phyloP scores from a whole-genome alignment of 2,797 vertebrate species.

The Tarsius wallacei region DNA sequence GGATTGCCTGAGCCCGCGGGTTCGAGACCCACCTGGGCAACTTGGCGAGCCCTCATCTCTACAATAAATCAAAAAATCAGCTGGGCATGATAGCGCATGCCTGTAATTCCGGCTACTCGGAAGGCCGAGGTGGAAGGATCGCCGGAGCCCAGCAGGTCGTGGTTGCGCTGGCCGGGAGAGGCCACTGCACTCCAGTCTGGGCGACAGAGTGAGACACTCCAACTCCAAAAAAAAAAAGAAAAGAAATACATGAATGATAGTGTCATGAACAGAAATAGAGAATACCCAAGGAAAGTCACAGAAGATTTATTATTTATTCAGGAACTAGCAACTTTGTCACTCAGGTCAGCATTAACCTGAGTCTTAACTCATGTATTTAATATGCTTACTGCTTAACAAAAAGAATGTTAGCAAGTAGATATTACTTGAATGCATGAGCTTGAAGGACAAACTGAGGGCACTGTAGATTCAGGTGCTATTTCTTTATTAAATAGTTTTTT shows the following conservation, averaged over 20 bases:
- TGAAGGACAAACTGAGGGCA: not conserved
- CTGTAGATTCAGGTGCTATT: not conserved
- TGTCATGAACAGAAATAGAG: not conserved
- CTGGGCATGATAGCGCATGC: no score
- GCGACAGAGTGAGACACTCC: no score
- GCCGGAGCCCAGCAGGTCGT: no score
- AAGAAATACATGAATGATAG: not conserved
- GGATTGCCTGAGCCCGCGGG: no score
- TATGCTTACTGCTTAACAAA: not conserved
- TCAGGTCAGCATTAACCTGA: not conserved
- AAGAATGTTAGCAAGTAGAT: not conserved
- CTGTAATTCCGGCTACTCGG: no score
- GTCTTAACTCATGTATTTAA: not conserved
- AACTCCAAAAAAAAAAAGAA: no score
- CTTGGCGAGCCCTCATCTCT: no score
- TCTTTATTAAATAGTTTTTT: slow-evolving; percentile 39
- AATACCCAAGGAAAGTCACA: not conserved
- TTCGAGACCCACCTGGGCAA: no score
- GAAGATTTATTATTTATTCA: not conserved
- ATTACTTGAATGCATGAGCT: not conserved
- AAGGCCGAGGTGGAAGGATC: no score
- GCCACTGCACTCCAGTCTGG: no score
- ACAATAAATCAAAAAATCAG: no score
- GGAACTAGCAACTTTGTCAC: not conserved
- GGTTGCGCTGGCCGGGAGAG: no score